A percentile compares a stretch with the other conserved stretches of the same genome.
Conservation (phyloP, 2,797 vertebrate genomes). For the Scolopax rusticola region DNA sequence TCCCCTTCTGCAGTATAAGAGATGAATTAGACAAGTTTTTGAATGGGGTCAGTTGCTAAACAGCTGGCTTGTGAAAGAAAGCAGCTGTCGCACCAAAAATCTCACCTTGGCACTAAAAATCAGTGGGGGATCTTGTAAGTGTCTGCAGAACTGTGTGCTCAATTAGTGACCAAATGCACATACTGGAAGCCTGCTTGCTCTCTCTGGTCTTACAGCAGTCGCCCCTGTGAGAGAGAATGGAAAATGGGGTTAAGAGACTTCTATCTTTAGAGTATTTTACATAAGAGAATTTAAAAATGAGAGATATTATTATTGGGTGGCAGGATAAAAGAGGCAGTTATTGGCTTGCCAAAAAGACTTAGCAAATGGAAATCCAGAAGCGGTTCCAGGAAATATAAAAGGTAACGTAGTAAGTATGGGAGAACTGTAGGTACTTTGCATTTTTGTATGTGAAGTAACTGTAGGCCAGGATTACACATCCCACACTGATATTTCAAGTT, state of each 20-base stretch:
- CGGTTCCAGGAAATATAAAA: conserved; percentile 27
- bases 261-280: background rate
- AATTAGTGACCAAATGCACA: background rate
- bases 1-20: background rate
- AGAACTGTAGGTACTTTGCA: conserved; percentile 45
- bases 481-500: conserved; percentile 52
- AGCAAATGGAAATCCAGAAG: conserved; percentile 30
- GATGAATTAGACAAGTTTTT: background rate
- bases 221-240: background rate
- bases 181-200: background rate
- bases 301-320: background rate
- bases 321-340: background rate
- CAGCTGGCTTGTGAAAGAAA: background rate
- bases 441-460: conserved; percentile 27
- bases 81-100: background rate
- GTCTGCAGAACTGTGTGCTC: background rate
- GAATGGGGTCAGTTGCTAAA: background rate
- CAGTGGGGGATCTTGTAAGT: background rate
- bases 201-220: background rate
- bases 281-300: background rate
- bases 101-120: background rate
- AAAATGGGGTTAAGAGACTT: background rate
- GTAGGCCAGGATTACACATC: conserved; percentile 37
- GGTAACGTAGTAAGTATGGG: background rate
- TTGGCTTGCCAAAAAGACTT: background rate